Conservation (phyloP, 1,140 invertebrate species). For the Megalopta genalis region DNA sequence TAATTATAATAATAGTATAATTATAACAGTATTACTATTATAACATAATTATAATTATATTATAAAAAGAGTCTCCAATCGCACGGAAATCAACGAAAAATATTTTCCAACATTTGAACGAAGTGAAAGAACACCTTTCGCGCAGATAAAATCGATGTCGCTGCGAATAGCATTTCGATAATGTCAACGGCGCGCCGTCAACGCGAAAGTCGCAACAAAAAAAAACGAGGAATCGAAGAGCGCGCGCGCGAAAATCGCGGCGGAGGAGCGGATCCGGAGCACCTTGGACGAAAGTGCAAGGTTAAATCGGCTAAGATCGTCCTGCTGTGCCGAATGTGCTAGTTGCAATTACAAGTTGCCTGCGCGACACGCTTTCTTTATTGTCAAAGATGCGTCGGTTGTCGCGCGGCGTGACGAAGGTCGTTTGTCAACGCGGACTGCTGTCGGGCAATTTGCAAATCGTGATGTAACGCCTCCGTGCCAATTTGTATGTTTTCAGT, state of each 20-base stretch:
- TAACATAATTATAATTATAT: too few relatives aligned
- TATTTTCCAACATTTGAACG: too few relatives aligned
- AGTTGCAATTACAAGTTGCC: constrained; percentile 30
- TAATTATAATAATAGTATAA: too few relatives aligned
- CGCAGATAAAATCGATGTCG: not conserved
- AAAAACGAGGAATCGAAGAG: not conserved
- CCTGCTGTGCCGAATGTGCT: constrained; percentile 26
- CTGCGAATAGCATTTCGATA: not conserved
- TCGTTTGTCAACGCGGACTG: constrained; percentile 40
- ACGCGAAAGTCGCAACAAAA: not conserved
- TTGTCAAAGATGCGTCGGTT: constrained; percentile 50
- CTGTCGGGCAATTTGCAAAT: constrained; percentile 41
- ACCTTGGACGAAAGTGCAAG: constrained; percentile 52
- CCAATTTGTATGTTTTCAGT: too few relatives aligned
- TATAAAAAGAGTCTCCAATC: too few relatives aligned
- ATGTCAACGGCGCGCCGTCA: not conserved
- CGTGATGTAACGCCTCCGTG: constrained; percentile 1
- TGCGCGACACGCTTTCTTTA: constrained; percentile 43
- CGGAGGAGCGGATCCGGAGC: constrained; percentile 4
- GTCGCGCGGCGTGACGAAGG: constrained; percentile 53
- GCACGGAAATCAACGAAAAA: too few relatives aligned
- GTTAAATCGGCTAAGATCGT: constrained; percentile 42
- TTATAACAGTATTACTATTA: too few relatives aligned
- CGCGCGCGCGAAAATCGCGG: not conserved
- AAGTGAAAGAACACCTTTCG: too few relatives aligned